Evolutionary conservation across 2,113 vertebrate genomes (phyloP), one percentile per base, ranked within the genome.

Genomic region (Boulengeromyrus knoepffleri): DNA sequence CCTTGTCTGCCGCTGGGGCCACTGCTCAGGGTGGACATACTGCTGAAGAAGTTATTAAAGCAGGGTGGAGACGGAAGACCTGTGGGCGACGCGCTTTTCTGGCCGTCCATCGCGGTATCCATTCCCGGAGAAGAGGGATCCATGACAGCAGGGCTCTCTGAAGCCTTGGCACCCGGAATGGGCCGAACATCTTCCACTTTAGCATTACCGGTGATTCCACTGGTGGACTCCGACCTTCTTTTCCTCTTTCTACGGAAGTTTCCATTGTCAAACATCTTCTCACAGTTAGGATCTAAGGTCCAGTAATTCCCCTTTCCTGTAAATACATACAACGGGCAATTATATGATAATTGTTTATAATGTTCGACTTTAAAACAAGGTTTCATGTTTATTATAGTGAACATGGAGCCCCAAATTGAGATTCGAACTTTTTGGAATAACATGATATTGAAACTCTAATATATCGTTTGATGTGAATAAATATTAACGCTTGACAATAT

Each of bases 181-280:
- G 91, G 49, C 21, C 95, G 90, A 56, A 95, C 94, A 3, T 97
- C 98, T 89, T 98, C 97, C 0, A 94, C 88, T 90, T 99, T 98
- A 0, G 96, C 91, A 94, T 91, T 58, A 94, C 49, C 96, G 92
- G 83, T 95, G 93, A 93, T 66, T 0, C 94, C 93, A 0, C 94
- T 46, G 0, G 91, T 95, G 42, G 96, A 93, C 89, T 99, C 99
- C 0, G 98, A 96, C 27, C 98, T 96, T 19, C 98, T 96, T 93
- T 99, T 99, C 89, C 98, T 95, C 90, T 99, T 99, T 92, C 99
- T 93, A 1, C 99, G 97, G 93, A 99, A 99, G 91, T 99, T 99
- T 9, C 99, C 98, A 0, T 99, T 99, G 93, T 99, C 99, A 88
- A 99, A 99, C 99, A 99, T 99, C 93, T 99, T 99, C 92, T 99